Base-by-base conservation (phyloP, 2,113 vertebrate species). In the Embiotoca jacksoni region DNA sequence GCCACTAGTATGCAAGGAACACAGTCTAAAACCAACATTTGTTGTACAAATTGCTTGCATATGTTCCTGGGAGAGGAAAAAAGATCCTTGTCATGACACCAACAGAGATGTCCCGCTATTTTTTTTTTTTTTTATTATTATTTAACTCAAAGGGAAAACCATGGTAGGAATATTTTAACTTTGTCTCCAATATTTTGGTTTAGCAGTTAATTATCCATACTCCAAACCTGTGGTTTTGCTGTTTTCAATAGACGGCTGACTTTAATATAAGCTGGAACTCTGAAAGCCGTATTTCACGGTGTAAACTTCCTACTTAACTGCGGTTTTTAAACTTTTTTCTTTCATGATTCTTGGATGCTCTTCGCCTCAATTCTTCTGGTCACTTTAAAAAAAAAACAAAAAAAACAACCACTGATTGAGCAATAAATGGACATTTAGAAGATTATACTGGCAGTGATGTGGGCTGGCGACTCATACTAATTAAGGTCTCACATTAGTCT, bases 1-100 rank as follows among this genome's bases (percentile, higher is more conserved):
- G 90, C 91, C 93, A 91, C 89, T 72, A 83, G 82, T 79, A 83
- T 80, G 66, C 81, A 89, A 89, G 83, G 88, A 92, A 93, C 85
- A 90, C 87, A n/a, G 88, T 80, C 89, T 92, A 91, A 94, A 92
- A 93, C 88, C 90, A 93, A 94, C 91, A 94, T 95, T 95, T 93
- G 91, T 92, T 80, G 91, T 92, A 93, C 91, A 93, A 93, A 95
- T 93, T 92, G 84, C 90, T 94, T 90, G 82, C 93, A 93, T 88
- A 79, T 94, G 93, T 89, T 89, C 78, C 83, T 72, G 76, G 78
- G 75, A 85, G 67, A 89, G 78, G 72, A 67, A 76, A 76, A 83
- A 83, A 72, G 81, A 84, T 84, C 67, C 80, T 80, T 86, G 82
- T 89, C 87, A 89, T 83, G 87, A 76, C 86, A 88, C 85, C 75